These are phyloP conservation scores for Archivesica marissinica DNA, from an alignment of 1,140 invertebrate genomes.

Conservation along the genomic window DNA sequence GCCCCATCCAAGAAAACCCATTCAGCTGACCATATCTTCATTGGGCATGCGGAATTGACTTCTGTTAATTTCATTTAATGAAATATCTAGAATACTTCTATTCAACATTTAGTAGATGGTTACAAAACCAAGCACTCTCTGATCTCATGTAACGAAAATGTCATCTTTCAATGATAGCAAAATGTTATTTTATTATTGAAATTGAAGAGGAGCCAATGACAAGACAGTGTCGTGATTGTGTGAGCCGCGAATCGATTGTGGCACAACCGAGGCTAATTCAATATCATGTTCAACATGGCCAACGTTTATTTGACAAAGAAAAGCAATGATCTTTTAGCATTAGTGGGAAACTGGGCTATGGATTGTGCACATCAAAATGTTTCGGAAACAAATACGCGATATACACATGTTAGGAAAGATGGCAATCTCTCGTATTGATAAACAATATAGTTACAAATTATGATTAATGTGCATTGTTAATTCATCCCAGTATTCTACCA, in stretches of 20 bases:
- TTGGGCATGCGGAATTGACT: no score
- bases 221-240: slow-evolving; percentile 1
- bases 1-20: no score
- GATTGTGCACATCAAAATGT: neutral
- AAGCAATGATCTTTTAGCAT: neutral
- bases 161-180: no score
- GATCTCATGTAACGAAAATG: no score
- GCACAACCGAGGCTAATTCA: neutral
- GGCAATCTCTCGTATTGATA: neutral
- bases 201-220: no score
- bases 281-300: neutral
- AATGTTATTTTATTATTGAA: no score
- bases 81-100: no score
- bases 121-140: no score
- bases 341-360: neutral
- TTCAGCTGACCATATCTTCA: no score
- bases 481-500: neutral
- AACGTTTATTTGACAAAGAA: slow-evolving; percentile 20
- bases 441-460: neutral
- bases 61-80: no score
- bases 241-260: neutral
- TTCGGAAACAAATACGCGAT: neutral
- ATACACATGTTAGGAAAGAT: neutral
- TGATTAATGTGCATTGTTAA: neutral
- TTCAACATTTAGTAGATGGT: no score